Base-by-base conservation (phyloP, 2,113 vertebrate species). In the Xiphias gladius region DNA sequence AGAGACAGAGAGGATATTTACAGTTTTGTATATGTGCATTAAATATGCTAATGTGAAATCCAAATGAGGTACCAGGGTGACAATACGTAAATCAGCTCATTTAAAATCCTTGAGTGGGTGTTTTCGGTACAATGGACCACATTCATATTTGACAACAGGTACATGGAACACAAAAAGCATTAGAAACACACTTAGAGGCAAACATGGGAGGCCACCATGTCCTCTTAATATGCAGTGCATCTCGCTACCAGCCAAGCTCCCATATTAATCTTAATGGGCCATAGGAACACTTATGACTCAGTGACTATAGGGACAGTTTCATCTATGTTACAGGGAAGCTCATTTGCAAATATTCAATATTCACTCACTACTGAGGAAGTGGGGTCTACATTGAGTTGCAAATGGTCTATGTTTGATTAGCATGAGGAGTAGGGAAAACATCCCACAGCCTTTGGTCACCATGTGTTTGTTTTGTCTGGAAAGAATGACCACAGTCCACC, bases 341-440 rank as follows among this genome's bases (percentile, higher is more conserved):
- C 72, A 91, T 94, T 93, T 93, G 91, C 91, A 92, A 84, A 85
- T 93, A 89, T 93, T 90, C 83, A 91, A 89, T 90, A 85, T 91
- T 63, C 74, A 55, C 76, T 92, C 80, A 82, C 83, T 86, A 43
- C 82, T n/a, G 76, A 87, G 88, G 88, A 92, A 74, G 82, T 79
- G 67, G 76, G 61, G 57, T 73, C 74, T 55, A 73, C 64, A 91
- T 88, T 91, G 91, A 92, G 88, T 91, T 93, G 91, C 91, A 93
- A 93, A 93, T 94, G 2, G 88, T 67, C 41, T 58, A n/a, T 43
- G 26, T 69, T 24, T 50, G n/a, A 93, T 91, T 92, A 93, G 82
- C 85, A 93, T 89, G 82, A 59, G 55, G 77, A 73, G 52, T 14
- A 83, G 77, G 80, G 52, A 63, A 11, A 74, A 24, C 46, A 57